These are phyloP conservation scores for Fragum whitleyi DNA, from an alignment of 2,888 invertebrate species.

Conservation along the genomic window DNA sequence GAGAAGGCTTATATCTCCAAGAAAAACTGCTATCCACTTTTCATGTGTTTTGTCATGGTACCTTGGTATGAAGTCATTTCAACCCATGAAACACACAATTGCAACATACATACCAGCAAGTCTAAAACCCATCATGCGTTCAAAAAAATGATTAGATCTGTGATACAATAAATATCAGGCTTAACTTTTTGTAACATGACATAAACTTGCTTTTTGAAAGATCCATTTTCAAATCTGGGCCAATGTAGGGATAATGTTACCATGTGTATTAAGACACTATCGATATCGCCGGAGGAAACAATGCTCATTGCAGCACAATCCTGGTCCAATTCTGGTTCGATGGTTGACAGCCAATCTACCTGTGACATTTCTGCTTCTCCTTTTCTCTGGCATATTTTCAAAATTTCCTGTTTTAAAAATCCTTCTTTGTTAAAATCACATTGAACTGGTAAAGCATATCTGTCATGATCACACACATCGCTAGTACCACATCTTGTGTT, in stretches of 20 bases:
- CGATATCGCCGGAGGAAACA: constrained; percentile 42
- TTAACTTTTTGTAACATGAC: background rate
- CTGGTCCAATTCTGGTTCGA: background rate
- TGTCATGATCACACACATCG: background rate
- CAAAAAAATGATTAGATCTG: background rate
- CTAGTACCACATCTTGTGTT: constrained; percentile 7
- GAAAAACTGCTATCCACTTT: constrained; percentile 6
- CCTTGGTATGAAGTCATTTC: constrained; percentile 12
- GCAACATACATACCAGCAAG: background rate
- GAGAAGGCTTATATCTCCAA: background rate
- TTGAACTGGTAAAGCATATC: constrained; percentile 23
- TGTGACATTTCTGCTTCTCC: constrained; percentile 21
- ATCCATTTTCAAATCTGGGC: constrained; percentile 32
- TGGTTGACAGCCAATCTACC: background rate
- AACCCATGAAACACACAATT: background rate
- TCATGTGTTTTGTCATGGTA: background rate
- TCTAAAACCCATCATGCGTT: background rate
- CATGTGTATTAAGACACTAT: constrained; percentile 43
- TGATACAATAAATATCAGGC: constrained; percentile 4
- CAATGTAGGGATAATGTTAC: constrained; percentile 38
- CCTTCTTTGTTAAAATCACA: constrained; percentile 18
- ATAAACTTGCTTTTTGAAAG: constrained; percentile 26
- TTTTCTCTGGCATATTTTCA: background rate
- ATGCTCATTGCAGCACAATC: background rate
- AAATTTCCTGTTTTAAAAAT: background rate